phyloP scores from a whole-genome alignment of 1,140 invertebrate genomes.

The Belonocnema kinseyi region DNA sequence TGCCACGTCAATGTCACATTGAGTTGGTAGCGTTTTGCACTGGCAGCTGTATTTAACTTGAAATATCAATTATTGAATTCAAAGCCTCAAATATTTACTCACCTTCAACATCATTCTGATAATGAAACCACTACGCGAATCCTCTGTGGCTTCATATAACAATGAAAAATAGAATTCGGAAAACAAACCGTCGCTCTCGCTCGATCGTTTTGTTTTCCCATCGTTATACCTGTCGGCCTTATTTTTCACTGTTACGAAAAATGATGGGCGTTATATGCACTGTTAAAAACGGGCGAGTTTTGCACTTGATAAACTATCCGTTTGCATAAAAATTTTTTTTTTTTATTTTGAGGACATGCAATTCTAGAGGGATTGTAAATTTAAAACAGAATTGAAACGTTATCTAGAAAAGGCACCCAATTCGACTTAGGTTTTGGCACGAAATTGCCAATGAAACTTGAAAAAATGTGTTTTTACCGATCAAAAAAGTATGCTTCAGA shows the following conservation, averaged over 20 bases:
- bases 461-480: too few species aligned
- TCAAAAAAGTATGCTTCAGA: too few species aligned
- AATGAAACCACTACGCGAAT: conserved; percentile 10
- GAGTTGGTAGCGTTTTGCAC: conserved; percentile 6
- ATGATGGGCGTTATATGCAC: conserved; percentile 14
- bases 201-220: conserved; percentile 7
- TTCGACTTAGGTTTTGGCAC: too few species aligned
- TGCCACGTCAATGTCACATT: conserved; percentile 6
- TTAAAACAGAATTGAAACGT: too few species aligned
- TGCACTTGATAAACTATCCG: neutral
- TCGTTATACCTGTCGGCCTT: conserved; percentile 24
- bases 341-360: neutral
- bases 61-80: conserved; percentile 15
- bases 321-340: neutral
- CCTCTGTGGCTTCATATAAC: neutral
- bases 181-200: neutral
- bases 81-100: conserved; percentile 6
- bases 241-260: conserved; percentile 12
- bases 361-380: too few species aligned
- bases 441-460: too few species aligned
- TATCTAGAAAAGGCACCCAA: too few species aligned
- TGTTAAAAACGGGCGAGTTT: neutral
- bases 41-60: conserved; percentile 24
- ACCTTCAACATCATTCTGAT: conserved; percentile 5
- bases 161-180: conserved; percentile 13